phyloP scores from a whole-genome alignment of 2,888 invertebrate genomes.

The Harmothoe impar region DNA sequence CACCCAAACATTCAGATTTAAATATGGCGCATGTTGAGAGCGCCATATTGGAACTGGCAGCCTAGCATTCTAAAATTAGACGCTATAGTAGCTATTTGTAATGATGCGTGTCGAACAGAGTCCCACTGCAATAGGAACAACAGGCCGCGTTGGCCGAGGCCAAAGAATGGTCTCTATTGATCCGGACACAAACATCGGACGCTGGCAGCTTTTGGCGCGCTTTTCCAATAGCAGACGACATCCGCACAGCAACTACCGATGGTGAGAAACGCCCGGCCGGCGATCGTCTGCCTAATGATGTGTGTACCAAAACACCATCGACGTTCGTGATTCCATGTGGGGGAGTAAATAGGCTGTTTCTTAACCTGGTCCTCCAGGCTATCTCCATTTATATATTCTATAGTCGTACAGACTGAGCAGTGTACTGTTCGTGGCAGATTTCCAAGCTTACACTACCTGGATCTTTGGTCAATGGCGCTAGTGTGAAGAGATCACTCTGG shows the following conservation, averaged over 20 bases:
- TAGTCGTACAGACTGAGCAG: too few relatives aligned
- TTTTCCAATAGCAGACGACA: conserved; percentile 16
- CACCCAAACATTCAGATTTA: too few relatives aligned
- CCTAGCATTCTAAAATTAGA: neutral
- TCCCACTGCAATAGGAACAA: neutral
- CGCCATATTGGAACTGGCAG: too few relatives aligned
- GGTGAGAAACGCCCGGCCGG: neutral
- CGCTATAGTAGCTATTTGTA: conserved; percentile 21
- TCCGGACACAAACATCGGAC: neutral
- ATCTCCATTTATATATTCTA: too few relatives aligned
- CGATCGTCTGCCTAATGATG: neutral
- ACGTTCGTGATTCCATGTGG: neutral
- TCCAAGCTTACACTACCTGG: too few relatives aligned
- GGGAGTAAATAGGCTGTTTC: too few relatives aligned
- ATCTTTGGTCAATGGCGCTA: too few relatives aligned
- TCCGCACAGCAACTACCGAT: neutral
- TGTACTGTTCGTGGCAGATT: too few relatives aligned
- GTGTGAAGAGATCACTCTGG: too few relatives aligned
- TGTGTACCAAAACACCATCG: neutral
- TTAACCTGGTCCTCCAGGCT: too few relatives aligned
- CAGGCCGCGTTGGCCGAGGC: neutral
- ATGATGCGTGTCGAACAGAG: neutral
- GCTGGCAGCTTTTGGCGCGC: conserved; percentile 18
- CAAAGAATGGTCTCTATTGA: conserved; percentile 17
- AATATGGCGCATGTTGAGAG: too few relatives aligned